Evolutionary conservation across 2,797 vertebrate species (phyloP).

Genomic region (Hozukius guyotensis): DNA sequence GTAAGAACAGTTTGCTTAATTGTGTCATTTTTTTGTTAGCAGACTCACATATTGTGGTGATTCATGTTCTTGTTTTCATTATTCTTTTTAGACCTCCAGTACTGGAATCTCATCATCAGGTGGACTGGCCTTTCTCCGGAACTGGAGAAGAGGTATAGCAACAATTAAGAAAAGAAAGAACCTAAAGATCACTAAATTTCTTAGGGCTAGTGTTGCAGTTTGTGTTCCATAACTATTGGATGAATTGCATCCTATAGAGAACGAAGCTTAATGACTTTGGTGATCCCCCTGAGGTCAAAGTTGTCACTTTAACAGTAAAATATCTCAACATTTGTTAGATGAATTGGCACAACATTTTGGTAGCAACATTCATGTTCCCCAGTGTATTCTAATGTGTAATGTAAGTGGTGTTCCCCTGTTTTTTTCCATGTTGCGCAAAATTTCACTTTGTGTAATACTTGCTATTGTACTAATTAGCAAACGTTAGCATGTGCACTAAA

Average conservation of each 20-base stretch:
- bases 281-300: not conserved
- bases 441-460: not conserved
- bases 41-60: not conserved
- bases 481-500: not conserved
- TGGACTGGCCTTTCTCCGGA: slow-evolving; percentile 31
- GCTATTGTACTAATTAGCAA: not conserved
- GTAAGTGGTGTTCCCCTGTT: not conserved
- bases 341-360: not conserved
- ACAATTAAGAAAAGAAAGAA: not conserved
- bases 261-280: not conserved
- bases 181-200: not conserved
- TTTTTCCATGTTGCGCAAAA: not conserved
- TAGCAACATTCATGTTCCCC: not conserved
- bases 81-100: slow-evolving; percentile 58
- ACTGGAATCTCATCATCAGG: slow-evolving; percentile 48
- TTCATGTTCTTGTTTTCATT: not conserved
- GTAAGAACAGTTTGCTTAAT: slow-evolving; percentile 47
- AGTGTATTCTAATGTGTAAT: not conserved
- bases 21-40: not conserved
- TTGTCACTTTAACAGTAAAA: not conserved
- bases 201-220: not conserved
- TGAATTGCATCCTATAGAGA: not conserved
- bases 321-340: not conserved
- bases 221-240: not conserved
- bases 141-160: slow-evolving; percentile 48